Percentiles rank a stretch among this genome's conserved stretches.
phyloP scores from a whole-genome alignment of 2,888 invertebrate genomes.

The Gymnoscelis rufifasciata region DNA sequence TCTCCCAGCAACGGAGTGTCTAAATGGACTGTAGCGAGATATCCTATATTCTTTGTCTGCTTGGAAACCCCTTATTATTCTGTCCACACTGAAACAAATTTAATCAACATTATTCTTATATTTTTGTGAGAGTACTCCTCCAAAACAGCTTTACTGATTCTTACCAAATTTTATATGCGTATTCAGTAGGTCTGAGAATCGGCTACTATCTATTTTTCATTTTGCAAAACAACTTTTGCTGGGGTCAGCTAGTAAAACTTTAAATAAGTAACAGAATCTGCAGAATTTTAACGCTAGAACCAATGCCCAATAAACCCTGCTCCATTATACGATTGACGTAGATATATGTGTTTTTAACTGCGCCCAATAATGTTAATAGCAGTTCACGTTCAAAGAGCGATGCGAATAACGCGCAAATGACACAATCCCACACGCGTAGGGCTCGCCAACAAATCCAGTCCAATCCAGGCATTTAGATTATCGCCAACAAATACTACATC shows the following conservation, averaged over 20 bases:
- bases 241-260: too few relatives aligned
- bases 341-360: conserved; percentile 12
- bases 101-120: too few relatives aligned
- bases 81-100: conserved; percentile 51
- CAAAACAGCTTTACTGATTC: too few relatives aligned
- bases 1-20: conserved; percentile 43
- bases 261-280: background rate
- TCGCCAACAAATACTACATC: too few relatives aligned
- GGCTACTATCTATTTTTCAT: too few relatives aligned
- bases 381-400: conserved; percentile 5
- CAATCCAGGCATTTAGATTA: background rate
- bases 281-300: background rate
- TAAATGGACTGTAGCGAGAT: conserved; percentile 47
- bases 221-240: too few relatives aligned
- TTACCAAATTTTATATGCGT: too few relatives aligned
- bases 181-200: too few relatives aligned
- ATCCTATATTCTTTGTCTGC: conserved; percentile 55
- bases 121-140: too few relatives aligned
- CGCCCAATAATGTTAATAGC: conserved; percentile 9
- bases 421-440: background rate
- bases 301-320: conserved; percentile 2
- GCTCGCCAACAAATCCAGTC: background rate
- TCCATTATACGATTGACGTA: conserved; percentile 6
- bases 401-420: conserved; percentile 12
- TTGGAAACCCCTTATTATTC: conserved; percentile 53